Conservation (phyloP, 1,140 invertebrate species). For the Cydia fagiglandana region DNA sequence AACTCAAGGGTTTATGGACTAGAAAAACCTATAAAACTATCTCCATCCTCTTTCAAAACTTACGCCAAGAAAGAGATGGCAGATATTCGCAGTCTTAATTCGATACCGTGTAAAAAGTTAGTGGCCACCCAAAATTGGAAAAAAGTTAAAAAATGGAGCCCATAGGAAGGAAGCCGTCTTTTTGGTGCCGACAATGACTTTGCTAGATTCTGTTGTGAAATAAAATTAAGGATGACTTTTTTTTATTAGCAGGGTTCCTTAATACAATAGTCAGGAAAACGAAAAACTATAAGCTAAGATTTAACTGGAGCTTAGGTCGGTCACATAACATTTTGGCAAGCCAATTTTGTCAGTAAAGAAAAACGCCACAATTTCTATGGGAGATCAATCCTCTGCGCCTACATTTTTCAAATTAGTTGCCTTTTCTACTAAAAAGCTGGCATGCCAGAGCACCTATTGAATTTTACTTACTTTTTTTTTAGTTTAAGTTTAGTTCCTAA, state of each 20-base stretch:
- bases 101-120: constrained; percentile 39
- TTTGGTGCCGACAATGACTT: constrained; percentile 64
- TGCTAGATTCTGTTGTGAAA: constrained; percentile 43
- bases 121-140: constrained; percentile 48
- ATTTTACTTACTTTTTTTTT: too few species aligned
- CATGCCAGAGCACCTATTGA: too few species aligned
- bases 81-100: constrained; percentile 41
- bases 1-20: constrained; percentile 42
- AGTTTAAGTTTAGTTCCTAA: too few species aligned
- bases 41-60: constrained; percentile 40
- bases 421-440: too few species aligned
- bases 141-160: constrained; percentile 41
- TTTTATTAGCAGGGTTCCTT: background rate
- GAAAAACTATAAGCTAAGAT: background rate
- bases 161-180: constrained; percentile 59
- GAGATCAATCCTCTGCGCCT: too few species aligned
- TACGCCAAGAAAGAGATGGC: constrained; percentile 34
- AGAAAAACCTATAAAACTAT: constrained; percentile 40
- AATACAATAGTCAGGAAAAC: background rate
- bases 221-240: constrained; percentile 45
- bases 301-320: too few species aligned
- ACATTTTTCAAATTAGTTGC: too few species aligned
- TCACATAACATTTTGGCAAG: too few species aligned
- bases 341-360: too few species aligned
- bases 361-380: too few species aligned